phyloP scores from a whole-genome alignment of 23 tunicate species.

The Styela plicata region DNA sequence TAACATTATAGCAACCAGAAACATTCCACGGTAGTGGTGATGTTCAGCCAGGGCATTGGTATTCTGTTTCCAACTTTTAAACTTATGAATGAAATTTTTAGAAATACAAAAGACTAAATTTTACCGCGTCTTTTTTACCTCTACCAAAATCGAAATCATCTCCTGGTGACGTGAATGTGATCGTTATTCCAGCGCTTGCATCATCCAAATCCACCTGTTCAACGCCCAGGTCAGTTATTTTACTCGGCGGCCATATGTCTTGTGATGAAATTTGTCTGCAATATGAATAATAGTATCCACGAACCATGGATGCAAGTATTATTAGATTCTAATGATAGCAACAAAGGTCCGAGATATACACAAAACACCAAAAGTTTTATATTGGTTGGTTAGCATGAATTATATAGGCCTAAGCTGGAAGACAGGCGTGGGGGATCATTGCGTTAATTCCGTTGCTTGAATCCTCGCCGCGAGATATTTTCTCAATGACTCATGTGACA shows the following conservation, averaged over 20 bases:
- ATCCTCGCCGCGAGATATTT: too few relatives aligned
- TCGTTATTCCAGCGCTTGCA: constrained; percentile 1
- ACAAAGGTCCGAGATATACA: too few relatives aligned
- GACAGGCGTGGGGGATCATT: too few relatives aligned
- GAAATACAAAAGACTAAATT: neutral
- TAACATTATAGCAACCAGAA: too few relatives aligned
- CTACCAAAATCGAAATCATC: constrained; percentile 42
- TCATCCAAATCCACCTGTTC: constrained; percentile 22
- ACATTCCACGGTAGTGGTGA: neutral
- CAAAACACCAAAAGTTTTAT: too few relatives aligned
- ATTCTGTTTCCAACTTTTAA: neutral
- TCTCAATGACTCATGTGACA: too few relatives aligned
- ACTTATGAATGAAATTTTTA: neutral
- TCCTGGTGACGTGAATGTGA: constrained; percentile 56
- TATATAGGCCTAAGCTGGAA: too few relatives aligned
- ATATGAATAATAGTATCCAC: too few relatives aligned
- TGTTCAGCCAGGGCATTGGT: neutral
- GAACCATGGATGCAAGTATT: too few relatives aligned
- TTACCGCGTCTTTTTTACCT: constrained; percentile 39
- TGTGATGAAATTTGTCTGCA: neutral
- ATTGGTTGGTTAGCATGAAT: too few relatives aligned
- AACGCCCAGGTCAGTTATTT: constrained; percentile 25
- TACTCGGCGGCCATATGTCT: constrained; percentile 47
- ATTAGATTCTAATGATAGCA: too few relatives aligned
- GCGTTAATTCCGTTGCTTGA: too few relatives aligned